Conservation (phyloP, 2,113 vertebrate species). For the Micronisus gabar region DNA sequence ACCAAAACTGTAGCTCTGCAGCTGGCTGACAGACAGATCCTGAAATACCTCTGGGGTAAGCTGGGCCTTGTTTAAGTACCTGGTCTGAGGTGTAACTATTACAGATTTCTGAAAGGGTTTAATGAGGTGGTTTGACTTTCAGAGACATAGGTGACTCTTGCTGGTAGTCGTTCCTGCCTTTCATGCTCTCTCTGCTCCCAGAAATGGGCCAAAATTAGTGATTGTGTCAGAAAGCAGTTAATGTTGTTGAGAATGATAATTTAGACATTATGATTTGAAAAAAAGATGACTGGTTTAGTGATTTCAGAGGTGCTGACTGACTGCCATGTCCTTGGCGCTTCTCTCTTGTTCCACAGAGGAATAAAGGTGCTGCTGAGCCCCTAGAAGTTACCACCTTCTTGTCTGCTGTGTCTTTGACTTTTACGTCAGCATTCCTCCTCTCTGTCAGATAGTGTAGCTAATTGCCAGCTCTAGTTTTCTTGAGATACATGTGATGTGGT, state of each 20-base stretch:
- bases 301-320: background rate
- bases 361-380: background rate
- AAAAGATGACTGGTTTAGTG: background rate
- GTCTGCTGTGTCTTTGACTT: background rate
- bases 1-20: conserved; percentile 82
- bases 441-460: background rate
- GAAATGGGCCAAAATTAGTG: background rate
- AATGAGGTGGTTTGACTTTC: background rate
- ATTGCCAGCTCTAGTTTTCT: background rate
- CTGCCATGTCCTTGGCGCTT: background rate
- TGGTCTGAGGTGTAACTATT: background rate
- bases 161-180: background rate
- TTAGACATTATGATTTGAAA: background rate
- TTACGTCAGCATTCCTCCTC: background rate
- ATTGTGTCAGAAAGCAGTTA: background rate
- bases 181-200: background rate
- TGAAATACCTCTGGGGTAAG: conserved; percentile 87
- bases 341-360: background rate
- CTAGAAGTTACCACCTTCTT: background rate
- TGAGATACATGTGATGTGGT: accelerated
- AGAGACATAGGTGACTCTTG: background rate
- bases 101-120: background rate
- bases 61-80: background rate
- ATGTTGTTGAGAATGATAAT: background rate
- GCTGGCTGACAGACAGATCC: conserved; percentile 80